Evolutionary conservation across 2,113 vertebrate species (phyloP), one percentile per base, ranked within the genome.

Genomic region (Prolemur simus): DNA sequence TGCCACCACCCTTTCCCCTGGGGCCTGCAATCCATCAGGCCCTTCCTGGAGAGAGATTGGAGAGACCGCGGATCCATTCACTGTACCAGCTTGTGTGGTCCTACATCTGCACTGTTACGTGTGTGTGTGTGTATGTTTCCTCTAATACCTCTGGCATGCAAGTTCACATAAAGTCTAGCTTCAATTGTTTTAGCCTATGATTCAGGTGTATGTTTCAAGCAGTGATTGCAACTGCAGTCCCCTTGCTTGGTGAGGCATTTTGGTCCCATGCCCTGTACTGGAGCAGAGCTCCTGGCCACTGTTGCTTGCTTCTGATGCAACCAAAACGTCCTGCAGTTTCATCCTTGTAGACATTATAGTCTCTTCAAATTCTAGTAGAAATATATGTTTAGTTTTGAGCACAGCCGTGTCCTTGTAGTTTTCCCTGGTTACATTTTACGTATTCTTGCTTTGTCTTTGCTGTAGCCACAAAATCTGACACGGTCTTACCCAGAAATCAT

Each of bases 211-310:
- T 10, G 12, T 27, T 58, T 87, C 27, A 82, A 90, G 49, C 49
- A 91, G 21, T 49, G 47, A 87, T 27, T 32, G 6, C 60, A 56
- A 29, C 3, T 82, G 1, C 2, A 45, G n/a, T 74, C 6, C 17
- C 11, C 8, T 69, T 78, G 14, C 4, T 58, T 20, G 13, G 7
- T 25, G 29, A 27, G 4, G 6, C 45, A 32, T 42, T 82, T 45
- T 23, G n/a, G 23, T 13, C 23, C 4, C 39, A 63, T 1, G 2
- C 18, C 2, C 21, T 71, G 1, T 39, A 18, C 25, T 34, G 5
- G 17, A 32, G 25, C 14, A 64, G 32, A 71, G 54, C 9, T 5
- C 8, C 6, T 15, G n/a, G 6, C 7, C 20, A 14, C 10, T 27
- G 66, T 58, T 66, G 32, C 34, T 56, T 39, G 52, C 8, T 66